Evolutionary conservation across 2,797 vertebrate genomes (phyloP), one percentile per base, ranked within the genome.

Genomic region (Macropodus opercularis): DNA sequence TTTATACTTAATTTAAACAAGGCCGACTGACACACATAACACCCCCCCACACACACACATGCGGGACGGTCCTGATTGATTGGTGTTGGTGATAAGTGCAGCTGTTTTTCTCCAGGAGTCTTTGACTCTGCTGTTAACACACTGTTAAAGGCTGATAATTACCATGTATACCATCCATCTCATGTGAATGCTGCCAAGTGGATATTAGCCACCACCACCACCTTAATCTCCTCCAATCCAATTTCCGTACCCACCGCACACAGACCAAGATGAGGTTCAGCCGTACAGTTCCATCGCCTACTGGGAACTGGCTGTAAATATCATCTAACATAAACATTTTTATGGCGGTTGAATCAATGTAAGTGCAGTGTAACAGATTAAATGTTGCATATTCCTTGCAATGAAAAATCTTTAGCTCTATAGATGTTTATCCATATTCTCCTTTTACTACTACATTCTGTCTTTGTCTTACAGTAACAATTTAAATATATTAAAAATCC

Each of bases 91-190:
- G 56, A 58, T 58, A 69, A 61, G 68, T 67, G 63, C 32, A 55
- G 60, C 75, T 78, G 69, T 67, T 80, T 59, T 77, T 70, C 54
- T 42, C 51, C 1, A 41, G 73, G 85, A 83, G 51, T 51, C 57
- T 83, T 74, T 82, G 74, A 83, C 63, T 78, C 51, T 38, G 69
- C 29, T 79, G 79, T 84, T 79, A 65, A 74, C 73, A 74, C 22
- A 34, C 34, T 48, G 72, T 58, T 27, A 21, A 71, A 32, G 54
- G 48, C 56, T 72, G 61, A 81, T 83, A 72, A 83, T 87, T 77
- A 80, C 29, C 41, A 63, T 27, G 34, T 47, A 38, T 31, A 65
- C 53, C 73, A 84, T 87, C 79, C 59, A 74, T 87, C 83, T 83
- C 61, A 40, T 40, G 36, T 17, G 26, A 79, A 60, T 44, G 62